A percentile compares a stretch with the other conserved stretches of the same genome.
phyloP scores from a whole-genome alignment of 2,113 vertebrate genomes.

The Rousettus leschenaultii region DNA sequence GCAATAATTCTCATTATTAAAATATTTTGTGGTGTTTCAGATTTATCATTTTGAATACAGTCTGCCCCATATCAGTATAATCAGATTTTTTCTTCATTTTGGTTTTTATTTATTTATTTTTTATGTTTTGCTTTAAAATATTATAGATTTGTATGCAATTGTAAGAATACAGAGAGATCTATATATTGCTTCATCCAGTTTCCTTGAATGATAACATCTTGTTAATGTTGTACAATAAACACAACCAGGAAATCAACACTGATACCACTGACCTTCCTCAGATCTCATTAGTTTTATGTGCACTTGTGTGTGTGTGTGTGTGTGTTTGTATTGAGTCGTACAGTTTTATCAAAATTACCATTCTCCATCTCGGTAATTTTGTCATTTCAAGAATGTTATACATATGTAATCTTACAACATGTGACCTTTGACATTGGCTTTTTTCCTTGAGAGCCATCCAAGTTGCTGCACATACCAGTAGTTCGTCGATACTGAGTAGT shows the following conservation, averaged over 20 bases:
- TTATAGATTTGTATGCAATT: neutral
- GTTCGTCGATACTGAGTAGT: neutral
- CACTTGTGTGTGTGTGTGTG: neutral
- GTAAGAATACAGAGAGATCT: neutral
- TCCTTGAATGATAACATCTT: neutral
- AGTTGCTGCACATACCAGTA: neutral
- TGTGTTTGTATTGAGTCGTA: neutral
- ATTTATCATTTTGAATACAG: neutral
- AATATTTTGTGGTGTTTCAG: constrained; percentile 15
- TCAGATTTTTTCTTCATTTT: neutral
- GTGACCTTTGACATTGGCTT: neutral
- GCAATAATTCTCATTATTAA: neutral
- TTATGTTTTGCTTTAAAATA: constrained; percentile 32
- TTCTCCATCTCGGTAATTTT: neutral
- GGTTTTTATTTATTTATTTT: neutral
- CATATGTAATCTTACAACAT: neutral
- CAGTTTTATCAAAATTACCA: neutral
- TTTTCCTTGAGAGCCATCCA: neutral
- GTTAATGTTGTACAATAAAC: neutral
- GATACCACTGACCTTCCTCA: neutral
- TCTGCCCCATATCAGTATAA: neutral
- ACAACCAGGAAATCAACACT: neutral
- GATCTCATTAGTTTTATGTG: neutral
- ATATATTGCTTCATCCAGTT: neutral
- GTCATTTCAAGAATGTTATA: neutral